Evolutionary conservation across 2,113 vertebrate species (phyloP).

Genomic region (Cyanoramphus novaezelandiae): DNA sequence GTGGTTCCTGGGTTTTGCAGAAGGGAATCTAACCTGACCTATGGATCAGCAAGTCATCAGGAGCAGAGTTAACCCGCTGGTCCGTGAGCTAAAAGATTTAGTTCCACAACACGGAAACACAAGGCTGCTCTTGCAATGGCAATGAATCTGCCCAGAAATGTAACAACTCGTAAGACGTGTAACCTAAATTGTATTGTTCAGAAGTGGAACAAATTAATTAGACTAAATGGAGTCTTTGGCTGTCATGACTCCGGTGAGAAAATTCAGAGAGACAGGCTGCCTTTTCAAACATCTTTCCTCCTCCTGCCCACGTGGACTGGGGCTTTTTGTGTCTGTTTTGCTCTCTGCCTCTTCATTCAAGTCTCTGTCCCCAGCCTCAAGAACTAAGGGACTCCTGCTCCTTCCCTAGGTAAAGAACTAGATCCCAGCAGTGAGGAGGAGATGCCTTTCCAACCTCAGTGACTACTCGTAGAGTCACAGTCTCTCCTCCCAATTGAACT

Average conservation of each 20-base stretch:
- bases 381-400: background rate
- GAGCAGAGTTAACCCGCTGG: background rate
- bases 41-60: background rate
- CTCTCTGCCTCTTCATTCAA: background rate
- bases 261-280: background rate
- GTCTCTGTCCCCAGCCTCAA: background rate
- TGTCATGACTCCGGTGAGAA: background rate
- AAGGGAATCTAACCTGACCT: background rate
- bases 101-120: background rate
- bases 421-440: rapidly evolving
- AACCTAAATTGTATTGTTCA: slow-evolving; percentile 1
- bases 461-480: background rate
- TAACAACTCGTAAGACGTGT: background rate
- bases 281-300: background rate
- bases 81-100: background rate
- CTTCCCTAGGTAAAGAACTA: background rate
- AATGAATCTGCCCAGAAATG: slow-evolving; percentile 25
- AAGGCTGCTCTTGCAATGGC: background rate
- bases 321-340: background rate
- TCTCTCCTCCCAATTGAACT: background rate
- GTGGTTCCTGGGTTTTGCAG: background rate
- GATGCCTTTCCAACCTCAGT: background rate
- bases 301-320: background rate
- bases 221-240: slow-evolving; percentile 16
- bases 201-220: slow-evolving; percentile 55